Base-by-base conservation (phyloP, 2,888 invertebrate species). In the Stenurella melanura region DNA sequence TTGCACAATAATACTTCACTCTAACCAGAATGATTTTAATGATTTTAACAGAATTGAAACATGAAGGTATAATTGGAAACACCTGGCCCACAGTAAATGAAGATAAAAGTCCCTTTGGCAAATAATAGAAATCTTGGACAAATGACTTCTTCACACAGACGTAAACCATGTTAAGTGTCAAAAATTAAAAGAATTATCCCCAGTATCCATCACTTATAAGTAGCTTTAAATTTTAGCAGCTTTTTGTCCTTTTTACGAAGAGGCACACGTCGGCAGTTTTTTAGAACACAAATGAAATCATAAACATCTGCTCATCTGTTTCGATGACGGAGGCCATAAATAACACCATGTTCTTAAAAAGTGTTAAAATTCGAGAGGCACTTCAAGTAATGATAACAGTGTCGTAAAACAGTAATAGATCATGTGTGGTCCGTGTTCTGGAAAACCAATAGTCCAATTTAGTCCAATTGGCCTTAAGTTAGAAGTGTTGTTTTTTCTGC, bases 281-380 rank as follows among this genome's bases (percentile, higher is more conserved):
- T 63, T 42, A 54, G 19, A 34, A 63, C 34, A 26, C 50, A 6
- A n/a, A 63, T 58, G 61, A 70, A 70, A 70, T 42, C 60, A 3
- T 50, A 18, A 72, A 61, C 75, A 75, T 75, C 75, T 75, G 75
- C 71, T 57, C 58, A n/a, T 71, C 66, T 57, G 58, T 71, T 60
- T 54, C 21, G 17, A 21, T 50, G 58, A 66, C 71, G 54, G 2
- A 58, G 19, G 6, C 69, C 66, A 75, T 75, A 71, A 72, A 75
- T 75, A 75, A 75, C 34, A 19, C 17, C 18, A 26, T 30, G 50
- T 60, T 34, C 75, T 71, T 11, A 58, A 69, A 58, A 66, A 75
- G 75, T 75, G 75, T 75, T 70, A 75, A 69, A 71, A 60, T 67
- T 54, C 38, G 50, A 34, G 30, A 69, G 70, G 63, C 66, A 57